Percentiles rank a stretch among this genome's conserved stretches.
These are phyloP conservation scores for Trissolcus brochymenae DNA, from an alignment of 2,888 invertebrate species.

Conservation along the genomic window DNA sequence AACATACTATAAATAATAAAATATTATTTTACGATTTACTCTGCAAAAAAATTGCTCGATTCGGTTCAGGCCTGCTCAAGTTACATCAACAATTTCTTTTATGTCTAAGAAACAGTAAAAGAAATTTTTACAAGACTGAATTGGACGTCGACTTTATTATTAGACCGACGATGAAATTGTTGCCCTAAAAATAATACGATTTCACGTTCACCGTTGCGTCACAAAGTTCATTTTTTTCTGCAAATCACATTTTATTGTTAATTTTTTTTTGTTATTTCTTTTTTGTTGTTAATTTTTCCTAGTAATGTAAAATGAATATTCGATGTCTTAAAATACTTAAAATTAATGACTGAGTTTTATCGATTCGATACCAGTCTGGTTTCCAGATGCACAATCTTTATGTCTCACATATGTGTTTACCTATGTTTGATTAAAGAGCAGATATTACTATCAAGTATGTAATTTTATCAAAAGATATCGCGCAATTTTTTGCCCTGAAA, in stretches of 20 bases:
- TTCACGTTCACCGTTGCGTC: conserved; percentile 4
- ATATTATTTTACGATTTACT: no score
- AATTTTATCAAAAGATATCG: conserved; percentile 32
- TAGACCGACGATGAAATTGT: conserved; percentile 32
- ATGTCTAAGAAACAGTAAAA: conserved; percentile 1
- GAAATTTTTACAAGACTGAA: conserved; percentile 19
- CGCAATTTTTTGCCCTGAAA: conserved; percentile 16
- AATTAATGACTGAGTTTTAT: not conserved
- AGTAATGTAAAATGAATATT: no score
- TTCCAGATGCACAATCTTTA: conserved; percentile 26
- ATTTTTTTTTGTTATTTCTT: not conserved
- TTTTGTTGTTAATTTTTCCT: not conserved
- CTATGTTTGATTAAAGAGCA: conserved; percentile 36
- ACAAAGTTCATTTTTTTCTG: conserved; percentile 4
- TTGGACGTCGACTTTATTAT: conserved; percentile 26
- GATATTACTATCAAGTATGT: conserved; percentile 29
- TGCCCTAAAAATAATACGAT: conserved; percentile 31
- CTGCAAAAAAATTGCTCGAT: no score
- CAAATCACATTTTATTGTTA: not conserved
- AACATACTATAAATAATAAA: no score
- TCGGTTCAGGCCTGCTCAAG: not conserved
- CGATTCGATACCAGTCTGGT: conserved; percentile 7
- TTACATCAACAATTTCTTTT: conserved; percentile 3
- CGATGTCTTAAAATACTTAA: no score
- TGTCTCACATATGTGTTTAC: conserved; percentile 14